Conservation (phyloP, 2,113 vertebrate genomes). For the Zingel zingel region DNA sequence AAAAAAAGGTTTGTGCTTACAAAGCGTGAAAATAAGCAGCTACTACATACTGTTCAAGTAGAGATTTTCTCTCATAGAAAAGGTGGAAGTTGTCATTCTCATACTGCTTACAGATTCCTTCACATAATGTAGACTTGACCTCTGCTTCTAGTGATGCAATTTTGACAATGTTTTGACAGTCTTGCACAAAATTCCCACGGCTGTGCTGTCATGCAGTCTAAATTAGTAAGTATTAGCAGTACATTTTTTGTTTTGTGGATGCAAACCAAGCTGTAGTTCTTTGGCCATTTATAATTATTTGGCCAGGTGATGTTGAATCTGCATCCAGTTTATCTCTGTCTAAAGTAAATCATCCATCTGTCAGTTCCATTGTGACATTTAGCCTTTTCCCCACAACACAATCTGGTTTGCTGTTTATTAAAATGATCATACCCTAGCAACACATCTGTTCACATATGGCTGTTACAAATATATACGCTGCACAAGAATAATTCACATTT, state of each 20-base stretch:
- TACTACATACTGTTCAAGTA: not conserved
- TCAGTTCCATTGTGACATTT: slow-evolving; percentile 9
- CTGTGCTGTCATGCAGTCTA: slow-evolving; percentile 7
- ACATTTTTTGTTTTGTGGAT: not conserved
- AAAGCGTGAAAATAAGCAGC: not conserved
- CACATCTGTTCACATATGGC: not conserved
- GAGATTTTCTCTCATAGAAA: not conserved
- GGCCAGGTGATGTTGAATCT: not conserved
- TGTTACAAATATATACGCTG: not conserved
- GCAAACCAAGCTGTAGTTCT: not conserved
- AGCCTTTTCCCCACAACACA: not conserved
- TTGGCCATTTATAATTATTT: not conserved
- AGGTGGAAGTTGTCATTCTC: not conserved
- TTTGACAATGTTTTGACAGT: slow-evolving; percentile 1
- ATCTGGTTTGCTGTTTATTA: slow-evolving; percentile 1
- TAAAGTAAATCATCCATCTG: slow-evolving; percentile 18
- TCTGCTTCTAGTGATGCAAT: not conserved
- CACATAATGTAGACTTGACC: slow-evolving; percentile 7
- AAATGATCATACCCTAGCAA: not conserved
- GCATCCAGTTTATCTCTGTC: not conserved
- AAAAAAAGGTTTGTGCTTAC: too few species aligned
- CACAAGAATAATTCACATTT: slow-evolving; percentile 7
- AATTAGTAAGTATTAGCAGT: not conserved
- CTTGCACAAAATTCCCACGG: not conserved
- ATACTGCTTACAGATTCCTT: not conserved